A percentile compares a stretch with the other conserved stretches of the same genome.
phyloP scores from a whole-genome alignment of 2,113 vertebrate species.

The Perca schrenkii region DNA sequence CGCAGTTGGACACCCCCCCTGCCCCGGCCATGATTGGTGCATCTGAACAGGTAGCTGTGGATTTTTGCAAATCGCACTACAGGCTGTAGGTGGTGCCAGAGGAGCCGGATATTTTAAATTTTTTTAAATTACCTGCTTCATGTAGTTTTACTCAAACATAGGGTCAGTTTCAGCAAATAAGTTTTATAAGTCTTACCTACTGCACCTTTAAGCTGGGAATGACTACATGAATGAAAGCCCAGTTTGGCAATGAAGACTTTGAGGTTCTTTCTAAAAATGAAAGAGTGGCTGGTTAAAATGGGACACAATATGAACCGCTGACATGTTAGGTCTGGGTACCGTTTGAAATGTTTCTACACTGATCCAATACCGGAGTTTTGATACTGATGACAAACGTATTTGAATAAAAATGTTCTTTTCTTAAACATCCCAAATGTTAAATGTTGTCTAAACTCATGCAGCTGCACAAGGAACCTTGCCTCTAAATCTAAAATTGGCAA shows the following conservation, averaged over 20 bases:
- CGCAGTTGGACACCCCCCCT: too few relatives aligned
- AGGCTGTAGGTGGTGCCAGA: too few relatives aligned
- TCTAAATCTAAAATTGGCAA: neutral
- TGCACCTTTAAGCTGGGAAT: slow-evolving; percentile 3
- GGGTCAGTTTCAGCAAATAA: too few relatives aligned
- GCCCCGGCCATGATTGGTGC: too few relatives aligned
- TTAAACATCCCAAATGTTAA: neutral
- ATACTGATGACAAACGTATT: neutral
- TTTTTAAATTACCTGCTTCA: too few relatives aligned
- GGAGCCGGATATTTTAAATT: too few relatives aligned
- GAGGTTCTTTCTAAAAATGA: neutral
- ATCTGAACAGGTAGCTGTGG: too few relatives aligned
- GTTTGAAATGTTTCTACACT: neutral
- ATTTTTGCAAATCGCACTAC: too few relatives aligned
- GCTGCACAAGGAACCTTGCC: too few relatives aligned
- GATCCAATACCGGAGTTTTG: neutral
- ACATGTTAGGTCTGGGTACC: neutral
- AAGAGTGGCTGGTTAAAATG: too few relatives aligned
- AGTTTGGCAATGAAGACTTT: neutral
- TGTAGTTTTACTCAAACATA: too few relatives aligned
- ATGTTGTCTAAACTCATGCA: neutral
- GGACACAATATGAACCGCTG: neutral
- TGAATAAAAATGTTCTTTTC: neutral
- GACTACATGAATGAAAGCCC: neutral
- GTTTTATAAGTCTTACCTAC: too few relatives aligned